Conservation (phyloP, 1,140 invertebrate genomes). For the Ephestia elutella region DNA sequence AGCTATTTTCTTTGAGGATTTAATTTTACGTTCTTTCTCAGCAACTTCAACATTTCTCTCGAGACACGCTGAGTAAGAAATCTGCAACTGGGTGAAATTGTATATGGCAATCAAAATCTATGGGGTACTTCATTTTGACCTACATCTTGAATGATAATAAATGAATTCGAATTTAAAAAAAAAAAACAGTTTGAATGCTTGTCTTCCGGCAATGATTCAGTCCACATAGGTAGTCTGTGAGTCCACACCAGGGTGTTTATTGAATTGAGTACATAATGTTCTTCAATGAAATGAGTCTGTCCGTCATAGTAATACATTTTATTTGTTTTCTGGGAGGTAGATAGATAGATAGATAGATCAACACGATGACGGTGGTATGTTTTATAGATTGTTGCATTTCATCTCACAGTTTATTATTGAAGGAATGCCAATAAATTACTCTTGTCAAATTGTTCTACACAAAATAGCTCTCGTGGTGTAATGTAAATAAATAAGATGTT, state of each 20-base stretch:
- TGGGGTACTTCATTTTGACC: no score
- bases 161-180: no score
- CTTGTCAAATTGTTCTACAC: background rate
- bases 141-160: no score
- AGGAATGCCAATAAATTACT: background rate
- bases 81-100: no score
- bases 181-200: background rate
- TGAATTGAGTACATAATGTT: background rate
- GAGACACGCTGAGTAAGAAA: no score
- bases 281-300: background rate
- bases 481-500: background rate
- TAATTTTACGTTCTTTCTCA: no score
- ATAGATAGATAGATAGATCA: no score
- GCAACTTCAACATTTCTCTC: no score
- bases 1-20: no score
- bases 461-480: background rate
- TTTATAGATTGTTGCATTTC: background rate
- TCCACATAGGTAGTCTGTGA: no score
- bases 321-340: background rate
- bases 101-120: no score
- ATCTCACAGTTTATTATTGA: background rate
- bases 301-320: background rate
- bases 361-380: no score
- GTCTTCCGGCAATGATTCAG: background rate
- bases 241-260: background rate